phyloP scores from a whole-genome alignment of 2,797 vertebrate species.

The Coracias cyanogaster region DNA sequence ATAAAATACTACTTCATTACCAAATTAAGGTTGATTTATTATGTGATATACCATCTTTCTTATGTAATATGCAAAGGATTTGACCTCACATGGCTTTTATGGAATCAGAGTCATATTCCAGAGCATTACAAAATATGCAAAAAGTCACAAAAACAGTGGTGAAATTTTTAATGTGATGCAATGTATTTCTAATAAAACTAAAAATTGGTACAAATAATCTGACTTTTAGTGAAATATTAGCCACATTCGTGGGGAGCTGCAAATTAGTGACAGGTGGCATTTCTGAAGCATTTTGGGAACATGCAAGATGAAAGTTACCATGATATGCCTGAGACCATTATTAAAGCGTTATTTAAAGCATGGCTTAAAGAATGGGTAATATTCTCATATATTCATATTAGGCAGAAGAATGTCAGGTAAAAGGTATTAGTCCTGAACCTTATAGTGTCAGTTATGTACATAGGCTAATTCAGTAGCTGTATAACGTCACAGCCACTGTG shows the following conservation, averaged over 20 bases:
- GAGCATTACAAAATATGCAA: not conserved
- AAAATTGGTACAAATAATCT: constrained; percentile 1
- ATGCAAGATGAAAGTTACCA: not conserved
- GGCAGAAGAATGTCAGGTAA: not conserved
- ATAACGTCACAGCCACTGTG: not conserved
- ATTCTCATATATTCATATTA: not conserved
- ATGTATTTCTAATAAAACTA: not conserved
- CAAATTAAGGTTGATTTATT: not conserved
- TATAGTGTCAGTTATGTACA: not conserved
- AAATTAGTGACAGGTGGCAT: not conserved
- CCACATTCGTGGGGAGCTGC: not conserved
- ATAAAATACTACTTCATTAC: not conserved
- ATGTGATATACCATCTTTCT: not conserved
- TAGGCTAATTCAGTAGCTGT: not conserved
- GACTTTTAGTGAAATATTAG: not conserved
- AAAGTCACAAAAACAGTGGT: not conserved
- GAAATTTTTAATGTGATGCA: not conserved
- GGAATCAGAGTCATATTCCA: not conserved
- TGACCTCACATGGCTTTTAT: not conserved
- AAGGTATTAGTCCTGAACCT: not conserved
- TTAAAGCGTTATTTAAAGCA: not conserved
- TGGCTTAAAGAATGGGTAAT: not conserved
- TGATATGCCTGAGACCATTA: not conserved
- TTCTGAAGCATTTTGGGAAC: not conserved
- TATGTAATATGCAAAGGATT: not conserved